These are phyloP conservation scores for Pipistrellus kuhlii DNA, from an alignment of 2,797 vertebrate species.

Conservation along the genomic window DNA sequence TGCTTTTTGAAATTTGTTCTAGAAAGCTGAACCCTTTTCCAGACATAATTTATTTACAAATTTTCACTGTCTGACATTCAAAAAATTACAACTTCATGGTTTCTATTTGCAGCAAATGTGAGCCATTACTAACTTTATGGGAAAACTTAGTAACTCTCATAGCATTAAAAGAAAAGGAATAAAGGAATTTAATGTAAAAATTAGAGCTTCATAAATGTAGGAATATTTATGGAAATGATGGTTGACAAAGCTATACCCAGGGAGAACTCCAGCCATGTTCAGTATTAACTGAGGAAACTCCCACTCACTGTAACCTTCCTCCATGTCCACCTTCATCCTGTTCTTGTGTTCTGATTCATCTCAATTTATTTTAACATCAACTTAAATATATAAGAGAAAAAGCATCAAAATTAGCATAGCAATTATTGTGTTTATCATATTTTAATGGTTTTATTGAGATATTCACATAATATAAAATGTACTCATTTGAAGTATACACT, in stretches of 20 bases:
- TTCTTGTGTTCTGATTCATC: background rate
- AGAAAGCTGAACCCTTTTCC: slow-evolving; percentile 31
- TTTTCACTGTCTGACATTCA: slow-evolving; percentile 33
- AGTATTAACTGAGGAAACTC: background rate
- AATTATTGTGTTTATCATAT: background rate
- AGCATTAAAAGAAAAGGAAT: background rate
- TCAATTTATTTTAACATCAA: background rate
- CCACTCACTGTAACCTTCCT: background rate
- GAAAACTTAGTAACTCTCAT: slow-evolving; percentile 33
- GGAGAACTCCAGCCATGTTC: background rate
- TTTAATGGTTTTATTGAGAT: background rate
- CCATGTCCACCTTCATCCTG: background rate
- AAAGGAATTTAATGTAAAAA: background rate
- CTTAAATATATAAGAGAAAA: background rate
- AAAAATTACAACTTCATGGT: slow-evolving; percentile 22
- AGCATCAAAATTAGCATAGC: background rate
- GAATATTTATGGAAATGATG: background rate
- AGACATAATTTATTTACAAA: slow-evolving; percentile 12
- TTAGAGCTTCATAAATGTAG: background rate
- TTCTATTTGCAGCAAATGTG: background rate
- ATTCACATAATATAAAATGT: background rate
- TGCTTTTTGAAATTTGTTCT: slow-evolving; percentile 59
- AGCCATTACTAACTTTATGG: slow-evolving; percentile 10
- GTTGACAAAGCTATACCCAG: background rate
- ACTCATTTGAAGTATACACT: background rate